phyloP scores from a whole-genome alignment of 2,113 vertebrate genomes.

The Perca fluviatilis region DNA sequence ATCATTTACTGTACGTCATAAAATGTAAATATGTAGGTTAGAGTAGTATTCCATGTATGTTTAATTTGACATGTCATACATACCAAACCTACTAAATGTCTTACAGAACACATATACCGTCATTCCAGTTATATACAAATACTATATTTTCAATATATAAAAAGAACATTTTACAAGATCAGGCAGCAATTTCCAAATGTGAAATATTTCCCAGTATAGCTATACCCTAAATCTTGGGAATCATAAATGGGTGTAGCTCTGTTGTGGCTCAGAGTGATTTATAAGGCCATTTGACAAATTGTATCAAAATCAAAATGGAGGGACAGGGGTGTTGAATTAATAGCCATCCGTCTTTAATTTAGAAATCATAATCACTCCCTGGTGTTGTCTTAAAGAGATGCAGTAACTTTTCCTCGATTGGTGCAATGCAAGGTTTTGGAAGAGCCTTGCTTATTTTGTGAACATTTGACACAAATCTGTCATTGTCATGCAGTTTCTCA shows the following conservation, averaged over 20 bases:
- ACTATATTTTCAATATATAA: slow-evolving; percentile 25
- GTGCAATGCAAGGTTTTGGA: slow-evolving; percentile 62
- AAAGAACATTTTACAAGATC: slow-evolving; percentile 27
- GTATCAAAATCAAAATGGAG: slow-evolving; percentile 74
- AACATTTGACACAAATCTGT: slow-evolving; percentile 69
- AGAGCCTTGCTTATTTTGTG: slow-evolving; percentile 56
- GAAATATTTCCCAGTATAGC: slow-evolving; percentile 50
- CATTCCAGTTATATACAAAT: slow-evolving; percentile 5
- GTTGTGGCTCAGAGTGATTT: slow-evolving; percentile 71
- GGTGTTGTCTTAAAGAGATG: slow-evolving; percentile 60
- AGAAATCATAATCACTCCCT: slow-evolving; percentile 76
- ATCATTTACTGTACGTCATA: slow-evolving; percentile 21
- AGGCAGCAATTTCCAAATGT: slow-evolving; percentile 39
- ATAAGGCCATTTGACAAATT: slow-evolving; percentile 73
- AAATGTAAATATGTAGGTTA: slow-evolving; percentile 9
- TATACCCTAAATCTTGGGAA: slow-evolving; percentile 40
- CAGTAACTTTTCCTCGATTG: slow-evolving; percentile 50
- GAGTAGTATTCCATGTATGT: background rate
- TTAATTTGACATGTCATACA: slow-evolving; percentile 33
- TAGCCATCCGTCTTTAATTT: slow-evolving; percentile 76
- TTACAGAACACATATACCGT: background rate
- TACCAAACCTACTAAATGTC: slow-evolving; percentile 2
- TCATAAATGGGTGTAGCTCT: slow-evolving; percentile 60
- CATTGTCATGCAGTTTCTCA: slow-evolving; percentile 50
- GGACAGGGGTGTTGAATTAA: slow-evolving; percentile 73